Percentiles rank a stretch among this genome's conserved stretches.
These are phyloP conservation scores for Lomographa bimaculata DNA, from an alignment of 2,888 invertebrate species.

Conservation along the genomic window DNA sequence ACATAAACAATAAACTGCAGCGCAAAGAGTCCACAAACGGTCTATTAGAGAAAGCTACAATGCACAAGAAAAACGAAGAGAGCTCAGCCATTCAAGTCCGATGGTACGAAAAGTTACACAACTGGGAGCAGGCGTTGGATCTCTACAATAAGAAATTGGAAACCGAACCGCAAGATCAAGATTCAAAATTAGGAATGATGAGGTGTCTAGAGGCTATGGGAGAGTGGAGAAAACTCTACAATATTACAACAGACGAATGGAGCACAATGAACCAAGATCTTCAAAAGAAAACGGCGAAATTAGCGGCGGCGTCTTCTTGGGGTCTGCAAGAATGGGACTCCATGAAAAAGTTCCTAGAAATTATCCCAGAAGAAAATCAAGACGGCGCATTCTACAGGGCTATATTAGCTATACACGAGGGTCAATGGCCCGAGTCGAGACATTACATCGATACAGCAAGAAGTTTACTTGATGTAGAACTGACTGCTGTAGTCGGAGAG, in stretches of 20 bases:
- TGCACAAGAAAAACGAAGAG: constrained; percentile 86
- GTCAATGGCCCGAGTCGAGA: constrained; percentile 87
- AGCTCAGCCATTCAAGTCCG: constrained; percentile 86
- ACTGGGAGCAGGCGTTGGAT: constrained; percentile 98
- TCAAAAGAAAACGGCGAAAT: constrained; percentile 88
- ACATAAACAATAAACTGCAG: constrained; percentile 98
- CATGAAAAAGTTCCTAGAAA: constrained; percentile 95
- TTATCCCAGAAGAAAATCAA: constrained; percentile 94
- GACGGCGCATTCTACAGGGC: constrained; percentile 98
- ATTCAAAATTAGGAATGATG: constrained; percentile 96
- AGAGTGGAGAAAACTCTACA: constrained; percentile 96
- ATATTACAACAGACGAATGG: constrained; percentile 87
- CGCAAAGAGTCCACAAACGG: constrained; percentile 99
- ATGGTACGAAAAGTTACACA: constrained; percentile 99
- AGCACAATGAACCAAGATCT: constrained; percentile 75
- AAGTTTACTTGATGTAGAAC: constrained; percentile 95
- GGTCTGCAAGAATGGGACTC: constrained; percentile 96
- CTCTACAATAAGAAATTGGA: constrained; percentile 92
- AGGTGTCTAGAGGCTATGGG: constrained; percentile 97
- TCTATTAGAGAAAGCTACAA: constrained; percentile 93
- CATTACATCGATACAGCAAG: constrained; percentile 95
- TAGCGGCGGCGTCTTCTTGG: constrained; percentile 98
- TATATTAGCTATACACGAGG: constrained; percentile 93
- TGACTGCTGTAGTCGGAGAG: constrained; percentile 98
- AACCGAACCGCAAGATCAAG: constrained; percentile 86